Evolutionary conservation across 1,140 invertebrate genomes (phyloP).

Genomic region (Polypedilum pembai): DNA sequence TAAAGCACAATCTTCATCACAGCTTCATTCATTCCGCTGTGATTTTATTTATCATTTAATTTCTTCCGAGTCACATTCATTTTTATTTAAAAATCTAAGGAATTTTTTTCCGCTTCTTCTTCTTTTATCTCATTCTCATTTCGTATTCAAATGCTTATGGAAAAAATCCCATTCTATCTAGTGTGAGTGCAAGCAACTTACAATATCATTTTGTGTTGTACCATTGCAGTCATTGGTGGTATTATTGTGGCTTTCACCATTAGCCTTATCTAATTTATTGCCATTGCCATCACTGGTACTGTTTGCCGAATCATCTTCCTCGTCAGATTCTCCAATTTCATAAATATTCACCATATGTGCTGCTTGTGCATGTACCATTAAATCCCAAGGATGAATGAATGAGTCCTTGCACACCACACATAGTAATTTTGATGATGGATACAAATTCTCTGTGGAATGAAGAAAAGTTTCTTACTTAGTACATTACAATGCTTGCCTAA

Average conservation of each 20-base stretch:
- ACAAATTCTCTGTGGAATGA: conserved; percentile 39
- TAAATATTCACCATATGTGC: conserved; percentile 77
- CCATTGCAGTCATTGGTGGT: neutral
- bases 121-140: conserved; percentile 12
- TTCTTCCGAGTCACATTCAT: neutral
- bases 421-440: conserved; percentile 51
- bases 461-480: neutral
- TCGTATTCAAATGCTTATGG: neutral
- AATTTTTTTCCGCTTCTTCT: neutral
- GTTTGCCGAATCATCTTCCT: conserved; percentile 39
- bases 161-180: neutral
- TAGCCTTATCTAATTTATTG: conserved; percentile 29
- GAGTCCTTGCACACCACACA: conserved; percentile 72
- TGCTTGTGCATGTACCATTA: conserved; percentile 72
- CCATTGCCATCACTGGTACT: conserved; percentile 33
- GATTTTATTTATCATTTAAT: conserved; percentile 5
- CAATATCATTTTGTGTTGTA: conserved; percentile 31
- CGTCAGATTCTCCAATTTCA: conserved; percentile 50
- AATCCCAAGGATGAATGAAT: conserved; percentile 67
- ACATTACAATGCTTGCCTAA: neutral
- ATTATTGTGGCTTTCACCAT: conserved; percentile 29
- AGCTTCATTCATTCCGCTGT: neutral
- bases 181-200: conserved; percentile 21
- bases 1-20: neutral
- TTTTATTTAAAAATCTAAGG: neutral